Percentiles rank a stretch among this genome's conserved stretches.
Conservation (phyloP, 2,113 vertebrate species). For the Chaetorhynchus papuensis region DNA sequence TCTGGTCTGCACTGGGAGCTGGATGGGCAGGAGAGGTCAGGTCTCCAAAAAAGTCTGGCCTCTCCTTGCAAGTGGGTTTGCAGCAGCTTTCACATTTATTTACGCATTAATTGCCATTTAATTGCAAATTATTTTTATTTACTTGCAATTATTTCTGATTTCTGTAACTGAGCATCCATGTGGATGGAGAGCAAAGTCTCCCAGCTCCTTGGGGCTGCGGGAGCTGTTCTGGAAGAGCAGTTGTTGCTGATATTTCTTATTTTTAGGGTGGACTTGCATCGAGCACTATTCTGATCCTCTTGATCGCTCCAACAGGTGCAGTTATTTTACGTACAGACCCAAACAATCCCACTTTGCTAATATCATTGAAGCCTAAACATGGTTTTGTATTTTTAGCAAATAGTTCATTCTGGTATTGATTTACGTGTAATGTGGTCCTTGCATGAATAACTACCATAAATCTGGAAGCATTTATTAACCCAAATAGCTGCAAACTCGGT, state of each 20-base stretch:
- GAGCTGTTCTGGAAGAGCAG: neutral
- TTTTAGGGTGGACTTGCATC: neutral
- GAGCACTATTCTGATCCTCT: neutral
- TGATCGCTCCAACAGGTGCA: neutral
- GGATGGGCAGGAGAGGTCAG: neutral
- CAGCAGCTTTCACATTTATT: neutral
- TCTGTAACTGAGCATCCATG: neutral
- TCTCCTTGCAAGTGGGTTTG: neutral
- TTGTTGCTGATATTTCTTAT: neutral
- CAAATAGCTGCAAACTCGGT: constrained; percentile 9
- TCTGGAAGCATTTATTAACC: constrained; percentile 21
- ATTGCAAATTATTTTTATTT: neutral
- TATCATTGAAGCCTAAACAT: neutral
- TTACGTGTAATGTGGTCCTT: constrained; percentile 26
- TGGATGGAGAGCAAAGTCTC: neutral
- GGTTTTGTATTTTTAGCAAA: constrained; percentile 63
- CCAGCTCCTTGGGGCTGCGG: neutral
- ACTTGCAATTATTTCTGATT: neutral
- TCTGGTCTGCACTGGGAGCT: neutral
- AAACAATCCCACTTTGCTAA: neutral
- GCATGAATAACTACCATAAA: constrained; percentile 44
- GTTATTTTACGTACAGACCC: neutral
- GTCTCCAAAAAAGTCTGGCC: neutral
- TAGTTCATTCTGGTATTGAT: constrained; percentile 63
- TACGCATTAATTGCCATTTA: neutral